Conservation (phyloP, 1,140 invertebrate genomes). For the Pectinophora gossypiella region DNA sequence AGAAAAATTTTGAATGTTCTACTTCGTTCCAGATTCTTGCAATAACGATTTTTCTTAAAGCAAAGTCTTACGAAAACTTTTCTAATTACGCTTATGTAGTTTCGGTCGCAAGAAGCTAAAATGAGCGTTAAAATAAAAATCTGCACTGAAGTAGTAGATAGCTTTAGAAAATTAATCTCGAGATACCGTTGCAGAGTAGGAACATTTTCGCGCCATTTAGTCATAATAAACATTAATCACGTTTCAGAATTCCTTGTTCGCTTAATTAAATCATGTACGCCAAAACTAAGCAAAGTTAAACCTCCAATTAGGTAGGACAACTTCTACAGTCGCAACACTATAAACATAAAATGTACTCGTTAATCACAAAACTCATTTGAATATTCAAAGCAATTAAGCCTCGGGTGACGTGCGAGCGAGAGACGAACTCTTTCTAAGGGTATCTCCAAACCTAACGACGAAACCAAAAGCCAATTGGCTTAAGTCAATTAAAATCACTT, state of each 20-base stretch:
- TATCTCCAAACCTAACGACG: too few relatives aligned
- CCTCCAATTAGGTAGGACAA: slow-evolving; percentile 27
- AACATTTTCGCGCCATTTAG: too few relatives aligned
- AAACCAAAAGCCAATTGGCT: too few relatives aligned
- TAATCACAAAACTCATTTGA: slow-evolving; percentile 45
- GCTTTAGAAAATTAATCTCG: too few relatives aligned
- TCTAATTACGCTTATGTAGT: background rate
- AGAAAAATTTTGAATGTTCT: too few relatives aligned
- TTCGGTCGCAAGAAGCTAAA: background rate
- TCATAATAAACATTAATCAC: background rate
- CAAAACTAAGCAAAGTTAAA: slow-evolving; percentile 23
- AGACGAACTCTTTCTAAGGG: too few relatives aligned
- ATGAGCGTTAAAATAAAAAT: background rate
- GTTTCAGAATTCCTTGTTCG: background rate
- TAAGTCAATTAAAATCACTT: too few relatives aligned
- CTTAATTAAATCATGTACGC: slow-evolving; percentile 16
- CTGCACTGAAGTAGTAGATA: too few relatives aligned
- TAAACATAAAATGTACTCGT: slow-evolving; percentile 26
- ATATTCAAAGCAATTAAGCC: slow-evolving; percentile 44
- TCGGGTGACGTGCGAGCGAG: slow-evolving; percentile 9
- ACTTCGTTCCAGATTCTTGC: too few relatives aligned
- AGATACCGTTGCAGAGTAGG: too few relatives aligned
- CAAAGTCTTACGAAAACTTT: too few relatives aligned
- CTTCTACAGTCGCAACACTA: slow-evolving; percentile 17
- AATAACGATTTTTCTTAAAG: too few relatives aligned